Base-by-base conservation (phyloP, 64 coral and sea anemone species). In the Stylophora pistillata region DNA sequence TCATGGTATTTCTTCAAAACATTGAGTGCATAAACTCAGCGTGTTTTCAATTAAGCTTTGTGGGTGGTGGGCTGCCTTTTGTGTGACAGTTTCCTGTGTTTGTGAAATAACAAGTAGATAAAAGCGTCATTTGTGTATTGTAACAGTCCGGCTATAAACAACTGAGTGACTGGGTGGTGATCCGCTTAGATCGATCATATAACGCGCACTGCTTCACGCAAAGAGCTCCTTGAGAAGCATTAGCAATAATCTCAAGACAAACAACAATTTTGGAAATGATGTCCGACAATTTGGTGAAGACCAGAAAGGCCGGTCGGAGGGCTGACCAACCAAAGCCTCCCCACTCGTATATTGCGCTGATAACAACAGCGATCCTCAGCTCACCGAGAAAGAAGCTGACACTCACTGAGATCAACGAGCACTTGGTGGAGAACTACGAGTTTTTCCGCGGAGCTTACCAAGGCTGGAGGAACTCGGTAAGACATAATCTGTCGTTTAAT, bases 401-500 rank as follows among this genome's bases (percentile, higher is more conserved):
- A 12, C 74, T 99, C 47, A 95, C 97, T 17, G 97, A 99, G 66
- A 99, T 99, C 56, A 99, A 99, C 78, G 91, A 99, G 14, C 95
- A 95, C 87, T 59, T 99, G n/a, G 88, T 95, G 60, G 80, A 95
- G 47, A 91, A 99, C 62, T 99, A 99, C 77, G 81, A 90, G 18
- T 99, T 99, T 79, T 99, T 99, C 60, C 94, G 91, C 34, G 97
- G 97, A 4, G 78, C 90, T 3, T 99, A 99, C 74, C 90, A 95
- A 30, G 97, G 97, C 18, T 99, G 97, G 97, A 95, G 90, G 52
- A 99, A 99, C 78, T 99, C 97, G 15, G 97, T 99, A 18, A 74
- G 97, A 27, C 97, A 99, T 70, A 99, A 99, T 85, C 86, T 99
- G 28, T 99, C 97, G 9, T 99, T 95, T 56, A 99, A 99, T 78